Evolutionary conservation across 2,113 vertebrate species (phyloP).

Genomic region (Pygoscelis adeliae): DNA sequence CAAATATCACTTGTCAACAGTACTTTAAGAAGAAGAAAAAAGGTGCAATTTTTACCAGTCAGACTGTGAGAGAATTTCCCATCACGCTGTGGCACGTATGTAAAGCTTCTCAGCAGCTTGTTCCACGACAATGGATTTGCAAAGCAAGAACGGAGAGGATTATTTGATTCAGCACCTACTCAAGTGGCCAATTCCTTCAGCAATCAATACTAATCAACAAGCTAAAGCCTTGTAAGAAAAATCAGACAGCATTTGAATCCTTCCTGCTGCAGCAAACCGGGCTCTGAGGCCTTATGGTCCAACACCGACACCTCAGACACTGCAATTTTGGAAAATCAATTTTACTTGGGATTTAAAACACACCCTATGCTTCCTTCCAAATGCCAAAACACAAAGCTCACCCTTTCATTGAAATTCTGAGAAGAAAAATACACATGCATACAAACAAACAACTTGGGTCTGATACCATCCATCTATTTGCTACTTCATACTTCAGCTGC

Average conservation of each 20-base stretch:
- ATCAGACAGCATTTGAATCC: slow-evolving; percentile 70
- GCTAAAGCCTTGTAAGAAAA: slow-evolving; percentile 65
- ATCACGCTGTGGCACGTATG: background rate
- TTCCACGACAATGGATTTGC: slow-evolving; percentile 65
- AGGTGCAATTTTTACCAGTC: slow-evolving; percentile 11
- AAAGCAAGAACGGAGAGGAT: slow-evolving; percentile 73
- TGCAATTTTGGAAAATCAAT: background rate
- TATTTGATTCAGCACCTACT: slow-evolving; percentile 80
- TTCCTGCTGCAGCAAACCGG: slow-evolving; percentile 34
- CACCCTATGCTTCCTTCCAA: background rate
- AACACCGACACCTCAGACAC: background rate
- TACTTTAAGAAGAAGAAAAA: background rate
- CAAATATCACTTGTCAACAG: slow-evolving; percentile 21
- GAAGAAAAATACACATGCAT: background rate
- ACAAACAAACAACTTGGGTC: background rate
- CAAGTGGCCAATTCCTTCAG: slow-evolving; percentile 76
- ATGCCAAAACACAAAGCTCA: background rate
- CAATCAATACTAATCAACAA: slow-evolving; percentile 84
- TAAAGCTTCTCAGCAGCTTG: slow-evolving; percentile 69
- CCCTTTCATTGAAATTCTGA: background rate
- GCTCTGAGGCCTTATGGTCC: background rate
- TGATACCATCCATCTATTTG: background rate
- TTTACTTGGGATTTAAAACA: background rate
- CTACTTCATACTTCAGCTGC: background rate
- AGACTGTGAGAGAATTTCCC: slow-evolving; percentile 40